A percentile compares a stretch with the other conserved stretches of the same genome.
phyloP scores from a whole-genome alignment of 2,113 vertebrate species.

The Gobiocypris rarus region DNA sequence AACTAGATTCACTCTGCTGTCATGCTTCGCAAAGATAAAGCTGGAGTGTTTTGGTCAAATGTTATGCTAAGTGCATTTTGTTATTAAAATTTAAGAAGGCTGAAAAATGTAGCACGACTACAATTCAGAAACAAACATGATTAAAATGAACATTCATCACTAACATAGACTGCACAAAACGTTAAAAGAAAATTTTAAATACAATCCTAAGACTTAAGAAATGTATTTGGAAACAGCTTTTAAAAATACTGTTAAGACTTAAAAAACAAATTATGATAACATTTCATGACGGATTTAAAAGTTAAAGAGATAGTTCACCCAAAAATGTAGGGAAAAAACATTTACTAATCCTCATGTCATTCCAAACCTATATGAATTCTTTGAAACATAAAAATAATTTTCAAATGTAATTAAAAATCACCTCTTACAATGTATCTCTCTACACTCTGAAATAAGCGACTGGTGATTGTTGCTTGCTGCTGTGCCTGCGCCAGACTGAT shows the following conservation, averaged over 20 bases:
- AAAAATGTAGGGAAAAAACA: background rate
- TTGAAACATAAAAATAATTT: background rate
- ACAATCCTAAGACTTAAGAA: background rate
- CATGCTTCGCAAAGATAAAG: slow-evolving; percentile 7
- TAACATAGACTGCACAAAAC: background rate
- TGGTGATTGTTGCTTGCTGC: too few relatives aligned
- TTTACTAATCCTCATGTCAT: background rate
- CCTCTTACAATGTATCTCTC: too few relatives aligned
- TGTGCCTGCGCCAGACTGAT: too few relatives aligned
- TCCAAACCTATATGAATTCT: background rate
- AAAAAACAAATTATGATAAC: background rate
- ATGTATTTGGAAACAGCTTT: slow-evolving; percentile 2
- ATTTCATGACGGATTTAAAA: background rate
- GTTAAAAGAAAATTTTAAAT: background rate
- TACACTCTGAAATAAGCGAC: background rate
- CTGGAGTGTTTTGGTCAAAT: slow-evolving; percentile 31
- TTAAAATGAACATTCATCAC: background rate
- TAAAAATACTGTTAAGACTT: slow-evolving; percentile 20
- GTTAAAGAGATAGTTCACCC: background rate
- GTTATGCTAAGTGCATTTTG: background rate
- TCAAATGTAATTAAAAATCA: background rate
- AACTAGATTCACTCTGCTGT: background rate
- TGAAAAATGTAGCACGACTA: background rate
- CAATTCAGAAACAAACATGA: background rate
- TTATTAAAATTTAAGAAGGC: background rate